A percentile compares a stretch with the other conserved stretches of the same genome.
phyloP scores from a whole-genome alignment of 2,113 vertebrate species.

The Myocastor coypus region DNA sequence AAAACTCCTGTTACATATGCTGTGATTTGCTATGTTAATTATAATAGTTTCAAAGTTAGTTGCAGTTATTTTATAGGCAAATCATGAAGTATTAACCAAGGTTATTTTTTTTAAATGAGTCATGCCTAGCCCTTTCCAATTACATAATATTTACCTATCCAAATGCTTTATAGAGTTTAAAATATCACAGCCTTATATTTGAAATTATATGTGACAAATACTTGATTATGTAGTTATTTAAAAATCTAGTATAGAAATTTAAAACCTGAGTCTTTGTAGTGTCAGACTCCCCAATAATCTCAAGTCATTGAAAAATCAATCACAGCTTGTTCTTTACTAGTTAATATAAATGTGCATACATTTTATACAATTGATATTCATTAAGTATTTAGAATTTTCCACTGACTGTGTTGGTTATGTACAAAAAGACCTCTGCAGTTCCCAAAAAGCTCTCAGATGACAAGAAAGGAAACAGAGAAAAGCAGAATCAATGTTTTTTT shows the following conservation, averaged over 20 bases:
- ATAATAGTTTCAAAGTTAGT: slow-evolving; percentile 55
- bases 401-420: no score
- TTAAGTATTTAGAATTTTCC: no score
- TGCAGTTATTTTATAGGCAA: slow-evolving; percentile 64
- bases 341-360: slow-evolving; percentile 6
- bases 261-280: background rate
- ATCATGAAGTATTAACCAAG: slow-evolving; percentile 73
- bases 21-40: slow-evolving; percentile 30
- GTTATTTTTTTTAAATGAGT: slow-evolving; percentile 70
- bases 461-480: no score
- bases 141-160: slow-evolving; percentile 77
- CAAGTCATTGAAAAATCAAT: slow-evolving; percentile 28
- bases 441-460: no score
- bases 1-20: background rate
- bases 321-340: slow-evolving; percentile 44
- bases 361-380: background rate
- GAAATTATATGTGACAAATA: slow-evolving; percentile 70
- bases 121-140: slow-evolving; percentile 63
- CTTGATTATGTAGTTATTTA: slow-evolving; percentile 57
- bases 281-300: background rate
- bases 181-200: slow-evolving; percentile 70
- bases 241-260: slow-evolving; percentile 40
- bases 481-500: no score
- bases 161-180: slow-evolving; percentile 69
- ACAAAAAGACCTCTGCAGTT: no score